phyloP scores from a whole-genome alignment of 1,140 invertebrate species.

The Drosophila micromelanica region DNA sequence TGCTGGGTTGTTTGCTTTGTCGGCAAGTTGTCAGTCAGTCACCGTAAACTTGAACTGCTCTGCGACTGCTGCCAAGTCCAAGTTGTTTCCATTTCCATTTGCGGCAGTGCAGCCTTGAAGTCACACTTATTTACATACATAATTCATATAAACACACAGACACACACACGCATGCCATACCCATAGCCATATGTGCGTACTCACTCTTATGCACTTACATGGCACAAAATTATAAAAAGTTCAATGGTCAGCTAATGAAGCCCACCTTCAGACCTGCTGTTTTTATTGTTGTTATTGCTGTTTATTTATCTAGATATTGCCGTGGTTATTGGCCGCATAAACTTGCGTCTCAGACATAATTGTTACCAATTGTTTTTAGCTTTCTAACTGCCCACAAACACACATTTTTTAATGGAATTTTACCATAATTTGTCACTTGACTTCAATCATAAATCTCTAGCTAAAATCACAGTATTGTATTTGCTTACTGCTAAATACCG shows the following conservation, averaged over 20 bases:
- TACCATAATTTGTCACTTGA: conserved; percentile 38
- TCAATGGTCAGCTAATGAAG: conserved; percentile 65
- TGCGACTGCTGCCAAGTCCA: conserved; percentile 49
- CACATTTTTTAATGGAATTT: conserved; percentile 13
- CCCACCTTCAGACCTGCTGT: conserved; percentile 54
- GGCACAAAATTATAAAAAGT: conserved; percentile 37
- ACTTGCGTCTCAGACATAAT: conserved; percentile 43
- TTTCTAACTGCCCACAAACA: conserved; percentile 42
- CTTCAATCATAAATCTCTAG: conserved; percentile 32
- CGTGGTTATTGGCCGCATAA: conserved; percentile 50
- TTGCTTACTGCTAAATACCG: conserved; percentile 4
- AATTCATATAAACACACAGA: conserved; percentile 1
- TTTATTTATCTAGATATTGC: conserved; percentile 3
- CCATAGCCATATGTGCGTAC: conserved; percentile 14
- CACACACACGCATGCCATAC: not conserved
- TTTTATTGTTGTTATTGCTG: conserved; percentile 7
- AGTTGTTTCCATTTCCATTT: conserved; percentile 56
- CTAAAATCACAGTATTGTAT: conserved; percentile 12
- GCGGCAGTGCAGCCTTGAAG: conserved; percentile 58
- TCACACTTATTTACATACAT: conserved; percentile 50
- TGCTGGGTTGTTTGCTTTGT: conserved; percentile 53
- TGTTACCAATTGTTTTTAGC: conserved; percentile 56
- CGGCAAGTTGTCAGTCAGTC: conserved; percentile 47
- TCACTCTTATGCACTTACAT: conserved; percentile 44
- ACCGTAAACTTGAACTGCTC: conserved; percentile 65